A percentile compares a stretch with the other conserved stretches of the same genome.
Evolutionary conservation across 2,113 vertebrate genomes (phyloP).

Genomic region (Candoia aspera): DNA sequence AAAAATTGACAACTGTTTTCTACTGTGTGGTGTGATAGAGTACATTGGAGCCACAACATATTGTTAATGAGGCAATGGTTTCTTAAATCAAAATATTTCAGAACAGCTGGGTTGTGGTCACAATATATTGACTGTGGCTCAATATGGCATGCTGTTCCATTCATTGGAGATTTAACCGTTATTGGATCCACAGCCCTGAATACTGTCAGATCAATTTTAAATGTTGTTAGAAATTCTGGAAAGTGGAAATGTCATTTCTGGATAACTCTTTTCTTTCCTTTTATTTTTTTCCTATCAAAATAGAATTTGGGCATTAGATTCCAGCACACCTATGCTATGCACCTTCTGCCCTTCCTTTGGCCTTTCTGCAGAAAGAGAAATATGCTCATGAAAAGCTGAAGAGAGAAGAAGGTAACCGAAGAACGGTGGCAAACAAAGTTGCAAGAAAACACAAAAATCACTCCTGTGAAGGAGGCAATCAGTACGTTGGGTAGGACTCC

Average conservation of each 20-base stretch:
- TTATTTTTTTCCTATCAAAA: not conserved
- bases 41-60: not conserved
- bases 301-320: not conserved
- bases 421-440: not conserved
- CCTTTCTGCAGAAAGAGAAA: not conserved
- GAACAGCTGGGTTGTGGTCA: not conserved
- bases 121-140: not conserved
- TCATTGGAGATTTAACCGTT: not conserved
- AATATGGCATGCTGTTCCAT: not conserved
- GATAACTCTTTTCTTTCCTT: not conserved
- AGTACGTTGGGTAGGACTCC: not conserved
- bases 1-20: conserved; percentile 13
- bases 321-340: not conserved
- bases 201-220: not conserved
- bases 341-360: not conserved
- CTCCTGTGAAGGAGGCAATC: not conserved
- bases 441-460: not conserved
- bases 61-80: not conserved
- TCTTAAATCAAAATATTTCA: not conserved
- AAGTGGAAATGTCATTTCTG: not conserved
- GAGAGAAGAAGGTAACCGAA: not conserved
- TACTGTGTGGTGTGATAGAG: not conserved
- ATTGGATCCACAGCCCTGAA: not conserved
- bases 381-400: not conserved
- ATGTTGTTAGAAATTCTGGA: not conserved